Conservation (phyloP, 2,113 vertebrate genomes). For the Tragulus kanchil region DNA sequence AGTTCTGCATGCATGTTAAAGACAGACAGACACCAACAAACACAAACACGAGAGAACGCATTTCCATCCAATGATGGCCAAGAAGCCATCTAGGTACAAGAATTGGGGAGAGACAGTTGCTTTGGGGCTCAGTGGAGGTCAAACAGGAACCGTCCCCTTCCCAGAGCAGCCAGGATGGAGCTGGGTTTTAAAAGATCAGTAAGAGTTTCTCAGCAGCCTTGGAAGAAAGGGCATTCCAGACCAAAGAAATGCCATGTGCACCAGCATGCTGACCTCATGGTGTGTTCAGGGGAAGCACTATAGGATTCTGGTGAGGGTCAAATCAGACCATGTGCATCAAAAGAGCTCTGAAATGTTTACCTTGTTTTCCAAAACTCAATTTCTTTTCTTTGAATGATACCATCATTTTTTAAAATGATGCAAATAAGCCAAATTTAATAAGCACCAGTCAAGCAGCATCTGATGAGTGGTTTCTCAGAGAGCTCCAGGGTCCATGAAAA, state of each 20-base stretch:
- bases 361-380: neutral
- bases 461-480: neutral
- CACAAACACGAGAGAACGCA: no score
- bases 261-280: neutral
- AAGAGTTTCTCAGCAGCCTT: neutral
- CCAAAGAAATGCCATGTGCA: neutral
- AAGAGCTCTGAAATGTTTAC: conserved; percentile 25
- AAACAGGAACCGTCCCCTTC: neutral
- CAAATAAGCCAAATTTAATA: neutral
- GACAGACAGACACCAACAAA: neutral
- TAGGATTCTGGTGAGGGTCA: neutral
- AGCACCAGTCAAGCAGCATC: neutral
- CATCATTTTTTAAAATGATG: conserved; percentile 34
- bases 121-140: neutral
- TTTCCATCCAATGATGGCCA: neutral
- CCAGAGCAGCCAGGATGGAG: neutral
- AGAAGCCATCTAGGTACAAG: neutral
- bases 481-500: neutral
- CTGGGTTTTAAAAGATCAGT: neutral
- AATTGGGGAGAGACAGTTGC: neutral
- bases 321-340: neutral
- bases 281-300: neutral
- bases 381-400: neutral
- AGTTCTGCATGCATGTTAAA: neutral
- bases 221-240: neutral